Percentiles rank a stretch among this genome's conserved stretches.
These are phyloP conservation scores for Plebejus argus DNA, from an alignment of 2,888 invertebrate genomes.

Conservation along the genomic window DNA sequence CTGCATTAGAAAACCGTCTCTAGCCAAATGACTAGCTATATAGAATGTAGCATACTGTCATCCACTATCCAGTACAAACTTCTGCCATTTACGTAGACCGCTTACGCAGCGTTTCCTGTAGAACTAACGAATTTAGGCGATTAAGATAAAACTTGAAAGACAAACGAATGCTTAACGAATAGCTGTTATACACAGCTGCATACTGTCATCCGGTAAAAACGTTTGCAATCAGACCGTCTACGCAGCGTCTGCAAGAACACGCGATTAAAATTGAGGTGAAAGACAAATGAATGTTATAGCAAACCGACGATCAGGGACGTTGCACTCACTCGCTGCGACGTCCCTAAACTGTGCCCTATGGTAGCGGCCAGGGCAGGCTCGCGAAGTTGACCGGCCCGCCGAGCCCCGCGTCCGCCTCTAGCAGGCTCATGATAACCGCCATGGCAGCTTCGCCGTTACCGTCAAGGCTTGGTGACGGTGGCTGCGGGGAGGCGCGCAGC, in stretches of 20 bases:
- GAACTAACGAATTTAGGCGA: too few relatives aligned
- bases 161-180: too few relatives aligned
- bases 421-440: constrained; percentile 94
- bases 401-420: constrained; percentile 93
- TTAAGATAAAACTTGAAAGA: too few relatives aligned
- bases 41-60: not conserved
- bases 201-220: too few relatives aligned
- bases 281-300: not conserved
- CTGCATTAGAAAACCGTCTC: not conserved
- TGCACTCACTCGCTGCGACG: not conserved
- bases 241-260: too few relatives aligned
- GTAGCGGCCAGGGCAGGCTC: constrained; percentile 92
- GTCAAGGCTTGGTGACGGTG: constrained; percentile 73
- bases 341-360: constrained; percentile 61
- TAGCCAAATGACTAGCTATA: too few relatives aligned
- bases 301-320: not conserved
- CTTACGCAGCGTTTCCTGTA: too few relatives aligned
- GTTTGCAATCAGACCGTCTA: too few relatives aligned
- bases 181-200: too few relatives aligned
- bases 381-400: constrained; percentile 94
- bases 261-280: not conserved
- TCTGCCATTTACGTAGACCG: not conserved
- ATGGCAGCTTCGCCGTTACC: constrained; percentile 94
- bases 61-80: not conserved
- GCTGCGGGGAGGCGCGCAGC: constrained; percentile 61